These are phyloP conservation scores for Daktulosphaira vitifoliae DNA, from an alignment of 1,140 invertebrate genomes.

Conservation along the genomic window DNA sequence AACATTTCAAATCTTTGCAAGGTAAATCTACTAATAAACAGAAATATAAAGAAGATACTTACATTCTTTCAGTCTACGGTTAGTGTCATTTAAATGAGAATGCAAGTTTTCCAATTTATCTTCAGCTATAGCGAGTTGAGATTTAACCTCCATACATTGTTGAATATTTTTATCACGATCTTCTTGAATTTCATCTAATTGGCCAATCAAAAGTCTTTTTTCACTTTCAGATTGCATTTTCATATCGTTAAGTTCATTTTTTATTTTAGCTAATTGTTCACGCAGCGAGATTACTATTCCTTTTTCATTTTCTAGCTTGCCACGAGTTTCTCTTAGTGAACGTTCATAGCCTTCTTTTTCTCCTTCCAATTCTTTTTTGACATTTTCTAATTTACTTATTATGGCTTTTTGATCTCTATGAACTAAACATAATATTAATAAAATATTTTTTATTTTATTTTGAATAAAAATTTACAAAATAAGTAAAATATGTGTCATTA, in stretches of 20 bases:
- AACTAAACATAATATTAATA: constrained; percentile 45
- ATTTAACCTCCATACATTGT: constrained; percentile 64
- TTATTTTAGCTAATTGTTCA: constrained; percentile 60
- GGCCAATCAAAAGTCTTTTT: constrained; percentile 56
- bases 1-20: too few species aligned
- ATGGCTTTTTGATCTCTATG: constrained; percentile 78
- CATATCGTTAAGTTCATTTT: constrained; percentile 61
- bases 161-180: constrained; percentile 60
- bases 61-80: constrained; percentile 70
- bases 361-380: constrained; percentile 58
- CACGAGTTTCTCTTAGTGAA: constrained; percentile 55
- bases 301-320: constrained; percentile 62
- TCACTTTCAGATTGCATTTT: constrained; percentile 59
- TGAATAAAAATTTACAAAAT: neutral
- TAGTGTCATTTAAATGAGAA: constrained; percentile 64
- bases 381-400: constrained; percentile 60
- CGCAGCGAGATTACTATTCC: constrained; percentile 59
- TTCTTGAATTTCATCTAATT: constrained; percentile 57
- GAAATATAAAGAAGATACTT: constrained; percentile 35
- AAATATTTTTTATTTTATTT: neutral
- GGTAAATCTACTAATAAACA: neutral
- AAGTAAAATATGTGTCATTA: constrained; percentile 42
- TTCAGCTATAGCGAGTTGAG: constrained; percentile 65
- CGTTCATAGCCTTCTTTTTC: constrained; percentile 62
- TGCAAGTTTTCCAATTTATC: constrained; percentile 64